Conservation (phyloP, 2,888 invertebrate genomes). For the Mycalesis mineus region DNA sequence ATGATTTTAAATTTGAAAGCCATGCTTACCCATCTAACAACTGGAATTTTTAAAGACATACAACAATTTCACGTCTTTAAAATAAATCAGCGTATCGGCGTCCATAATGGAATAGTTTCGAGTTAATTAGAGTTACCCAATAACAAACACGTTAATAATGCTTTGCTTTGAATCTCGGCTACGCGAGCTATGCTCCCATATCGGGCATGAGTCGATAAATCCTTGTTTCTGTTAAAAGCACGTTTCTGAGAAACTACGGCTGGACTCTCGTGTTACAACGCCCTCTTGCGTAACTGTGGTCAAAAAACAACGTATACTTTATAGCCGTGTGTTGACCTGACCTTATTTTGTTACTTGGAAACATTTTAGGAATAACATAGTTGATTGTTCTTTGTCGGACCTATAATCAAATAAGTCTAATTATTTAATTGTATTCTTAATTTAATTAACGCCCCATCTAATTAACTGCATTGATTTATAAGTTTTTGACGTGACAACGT, state of each 20-base stretch:
- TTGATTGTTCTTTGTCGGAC: constrained; percentile 8
- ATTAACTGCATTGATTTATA: no score
- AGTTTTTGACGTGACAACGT: no score
- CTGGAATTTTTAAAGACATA: no score
- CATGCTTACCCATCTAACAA: no score
- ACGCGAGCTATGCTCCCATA: constrained; percentile 50
- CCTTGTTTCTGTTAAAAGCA: constrained; percentile 70
- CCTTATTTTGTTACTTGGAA: constrained; percentile 43
- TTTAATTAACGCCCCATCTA: neutral
- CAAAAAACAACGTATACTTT: constrained; percentile 46
- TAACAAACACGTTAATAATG: constrained; percentile 37
- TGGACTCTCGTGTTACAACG: constrained; percentile 57
- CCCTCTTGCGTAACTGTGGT: constrained; percentile 63
- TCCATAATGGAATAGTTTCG: constrained; percentile 3
- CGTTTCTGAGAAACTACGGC: constrained; percentile 67
- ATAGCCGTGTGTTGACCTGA: constrained; percentile 55
- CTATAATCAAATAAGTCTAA: neutral
- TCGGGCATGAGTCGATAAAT: constrained; percentile 67
- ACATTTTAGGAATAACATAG: constrained; percentile 5
- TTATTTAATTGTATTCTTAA: neutral
- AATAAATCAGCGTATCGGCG: neutral
- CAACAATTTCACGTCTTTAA: no score
- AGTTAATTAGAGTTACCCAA: constrained; percentile 31
- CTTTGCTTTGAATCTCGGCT: constrained; percentile 58
- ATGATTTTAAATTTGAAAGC: no score